A percentile compares a stretch with the other conserved stretches of the same genome.
These are phyloP conservation scores for Echeneis naucrates DNA, from an alignment of 2,797 vertebrate genomes.

Conservation along the genomic window DNA sequence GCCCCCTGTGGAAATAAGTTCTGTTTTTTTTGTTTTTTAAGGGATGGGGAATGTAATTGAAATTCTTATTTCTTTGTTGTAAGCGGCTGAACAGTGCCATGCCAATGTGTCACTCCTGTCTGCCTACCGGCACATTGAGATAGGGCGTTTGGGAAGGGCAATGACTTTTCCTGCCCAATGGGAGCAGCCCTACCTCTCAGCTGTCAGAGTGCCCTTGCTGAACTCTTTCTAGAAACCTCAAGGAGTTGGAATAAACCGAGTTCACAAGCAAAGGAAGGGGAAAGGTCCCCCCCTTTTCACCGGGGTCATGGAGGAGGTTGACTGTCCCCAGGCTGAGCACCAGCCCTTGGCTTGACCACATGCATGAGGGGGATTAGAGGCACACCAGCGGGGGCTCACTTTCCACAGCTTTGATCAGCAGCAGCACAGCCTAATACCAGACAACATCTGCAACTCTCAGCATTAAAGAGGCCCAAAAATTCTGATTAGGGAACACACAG, in stretches of 20 bases:
- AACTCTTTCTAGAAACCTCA: constrained; percentile 42
- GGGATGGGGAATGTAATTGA: constrained; percentile 5
- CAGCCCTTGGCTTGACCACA: constrained; percentile 51
- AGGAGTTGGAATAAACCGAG: constrained; percentile 17
- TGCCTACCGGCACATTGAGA: constrained; percentile 45
- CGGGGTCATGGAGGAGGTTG: constrained; percentile 48
- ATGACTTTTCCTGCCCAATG: constrained; percentile 41
- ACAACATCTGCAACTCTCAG: constrained; percentile 81
- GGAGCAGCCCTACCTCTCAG: constrained; percentile 48
- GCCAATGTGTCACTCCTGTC: constrained; percentile 63
- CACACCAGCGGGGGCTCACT: constrained; percentile 74
- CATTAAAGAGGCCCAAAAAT: constrained; percentile 78
- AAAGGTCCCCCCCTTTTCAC: constrained; percentile 34
- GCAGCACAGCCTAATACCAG: constrained; percentile 74
- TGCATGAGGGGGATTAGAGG: constrained; percentile 74
- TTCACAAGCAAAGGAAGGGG: constrained; percentile 29
- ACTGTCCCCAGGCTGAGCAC: constrained; percentile 50
- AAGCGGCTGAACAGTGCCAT: constrained; percentile 52
- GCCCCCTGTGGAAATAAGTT: constrained; percentile 21
- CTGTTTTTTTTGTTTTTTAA: too few relatives aligned
- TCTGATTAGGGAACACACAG: constrained; percentile 64
- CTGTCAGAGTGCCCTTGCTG: constrained; percentile 64
- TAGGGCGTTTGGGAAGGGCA: constrained; percentile 29
- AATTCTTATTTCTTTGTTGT: constrained; percentile 40
- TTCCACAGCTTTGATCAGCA: constrained; percentile 81